phyloP scores from a whole-genome alignment of 2,797 vertebrate genomes.

The Sebastes cheni region DNA sequence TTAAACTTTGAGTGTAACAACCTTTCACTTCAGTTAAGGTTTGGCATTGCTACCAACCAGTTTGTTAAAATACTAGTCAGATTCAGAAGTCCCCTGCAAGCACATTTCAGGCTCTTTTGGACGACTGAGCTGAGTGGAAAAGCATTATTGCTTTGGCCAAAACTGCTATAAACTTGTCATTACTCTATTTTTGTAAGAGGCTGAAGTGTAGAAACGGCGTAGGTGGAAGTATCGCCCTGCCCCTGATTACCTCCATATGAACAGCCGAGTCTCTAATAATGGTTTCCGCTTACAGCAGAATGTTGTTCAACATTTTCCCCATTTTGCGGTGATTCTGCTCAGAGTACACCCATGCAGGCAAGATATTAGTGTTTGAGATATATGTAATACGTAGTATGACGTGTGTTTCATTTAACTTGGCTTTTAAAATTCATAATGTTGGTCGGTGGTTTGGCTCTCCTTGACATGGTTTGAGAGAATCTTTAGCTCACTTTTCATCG shows the following conservation, averaged over 20 bases:
- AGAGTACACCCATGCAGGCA: not conserved
- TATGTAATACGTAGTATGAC: not conserved
- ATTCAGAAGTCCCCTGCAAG: slow-evolving; percentile 49
- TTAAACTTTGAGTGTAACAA: not conserved
- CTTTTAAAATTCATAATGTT: not conserved
- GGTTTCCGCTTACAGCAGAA: slow-evolving; percentile 69
- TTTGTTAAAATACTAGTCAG: slow-evolving; percentile 38
- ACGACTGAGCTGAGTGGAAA: slow-evolving; percentile 51
- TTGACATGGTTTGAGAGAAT: not conserved
- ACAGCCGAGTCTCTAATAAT: slow-evolving; percentile 64
- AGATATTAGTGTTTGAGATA: not conserved
- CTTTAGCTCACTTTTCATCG: not conserved
- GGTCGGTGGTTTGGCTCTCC: not conserved
- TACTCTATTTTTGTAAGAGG: slow-evolving; percentile 65
- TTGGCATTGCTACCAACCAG: slow-evolving; percentile 33
- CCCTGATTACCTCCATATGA: slow-evolving; percentile 80
- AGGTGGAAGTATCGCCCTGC: slow-evolving; percentile 63
- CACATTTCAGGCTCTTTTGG: slow-evolving; percentile 36
- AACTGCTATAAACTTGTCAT: slow-evolving; percentile 71
- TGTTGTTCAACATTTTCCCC: slow-evolving; percentile 56
- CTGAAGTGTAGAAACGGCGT: slow-evolving; percentile 53
- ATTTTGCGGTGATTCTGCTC: slow-evolving; percentile 40
- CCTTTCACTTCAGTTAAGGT: not conserved
- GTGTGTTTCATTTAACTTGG: slow-evolving; percentile 31
- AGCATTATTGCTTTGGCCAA: slow-evolving; percentile 66